phyloP scores from a whole-genome alignment of 2,888 invertebrate genomes.

The Polyommatus iphigenia region DNA sequence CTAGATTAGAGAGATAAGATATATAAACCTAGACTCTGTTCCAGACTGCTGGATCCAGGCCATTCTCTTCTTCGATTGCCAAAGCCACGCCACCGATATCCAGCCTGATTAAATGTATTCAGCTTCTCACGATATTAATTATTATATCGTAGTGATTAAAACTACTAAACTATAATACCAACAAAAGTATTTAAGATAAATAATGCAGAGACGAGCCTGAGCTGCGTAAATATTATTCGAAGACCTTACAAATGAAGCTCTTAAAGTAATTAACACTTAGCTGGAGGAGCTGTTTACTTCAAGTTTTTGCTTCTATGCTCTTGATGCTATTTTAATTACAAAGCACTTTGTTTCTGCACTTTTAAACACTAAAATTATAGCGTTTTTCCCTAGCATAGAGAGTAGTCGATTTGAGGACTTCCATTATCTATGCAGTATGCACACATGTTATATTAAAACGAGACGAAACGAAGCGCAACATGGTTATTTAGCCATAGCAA shows the following conservation, averaged over 20 bases:
- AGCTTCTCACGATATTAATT: too few relatives aligned
- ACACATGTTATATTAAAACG: too few relatives aligned
- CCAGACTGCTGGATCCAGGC: too few relatives aligned
- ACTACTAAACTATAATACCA: not conserved
- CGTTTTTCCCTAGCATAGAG: not conserved
- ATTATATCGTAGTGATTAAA: not conserved
- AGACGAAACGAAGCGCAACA: too few relatives aligned
- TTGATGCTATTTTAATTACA: slow-evolving; percentile 16
- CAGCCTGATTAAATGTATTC: too few relatives aligned
- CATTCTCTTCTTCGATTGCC: too few relatives aligned
- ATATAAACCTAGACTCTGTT: too few relatives aligned
- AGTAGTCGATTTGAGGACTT: not conserved
- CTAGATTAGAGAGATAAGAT: too few relatives aligned
- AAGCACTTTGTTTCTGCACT: not conserved
- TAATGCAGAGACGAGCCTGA: not conserved
- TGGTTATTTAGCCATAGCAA: too few relatives aligned
- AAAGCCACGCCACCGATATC: too few relatives aligned
- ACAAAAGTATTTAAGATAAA: not conserved
- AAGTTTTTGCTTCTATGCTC: slow-evolving; percentile 15
- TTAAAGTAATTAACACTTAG: slow-evolving; percentile 24
- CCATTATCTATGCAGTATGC: not conserved
- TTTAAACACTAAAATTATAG: not conserved
- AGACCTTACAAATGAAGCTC: slow-evolving; percentile 8
- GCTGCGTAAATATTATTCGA: slow-evolving; percentile 17
- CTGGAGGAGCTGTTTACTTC: not conserved